Percentiles rank a stretch among this genome's conserved stretches.
Conservation (phyloP, 2,113 vertebrate species). For the Todiramphus chloris region DNA sequence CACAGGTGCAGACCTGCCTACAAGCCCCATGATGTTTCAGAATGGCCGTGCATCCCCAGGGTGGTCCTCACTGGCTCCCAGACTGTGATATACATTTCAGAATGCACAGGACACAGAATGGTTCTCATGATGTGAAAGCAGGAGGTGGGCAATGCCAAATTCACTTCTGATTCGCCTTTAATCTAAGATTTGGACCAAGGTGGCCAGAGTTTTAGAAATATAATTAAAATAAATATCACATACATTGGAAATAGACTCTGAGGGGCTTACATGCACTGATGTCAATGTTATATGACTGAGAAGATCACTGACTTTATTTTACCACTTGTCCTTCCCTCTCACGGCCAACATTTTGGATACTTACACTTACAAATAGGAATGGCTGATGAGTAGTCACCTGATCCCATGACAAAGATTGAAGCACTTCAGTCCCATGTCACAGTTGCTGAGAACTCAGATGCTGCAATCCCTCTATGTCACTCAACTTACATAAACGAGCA, state of each 20-base stretch:
- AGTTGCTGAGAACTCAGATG: not conserved
- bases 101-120: not conserved
- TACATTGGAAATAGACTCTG: not conserved
- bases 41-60: not conserved
- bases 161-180: not conserved
- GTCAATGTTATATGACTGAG: not conserved
- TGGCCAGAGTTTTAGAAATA: not conserved
- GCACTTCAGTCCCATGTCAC: not conserved
- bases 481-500: not conserved
- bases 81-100: not conserved
- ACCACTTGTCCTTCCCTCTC: not conserved
- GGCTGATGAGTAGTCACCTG: not conserved
- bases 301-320: not conserved
- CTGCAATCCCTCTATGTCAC: not conserved
- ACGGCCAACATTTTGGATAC: not conserved
- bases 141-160: not conserved
- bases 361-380: not conserved
- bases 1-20: not conserved
- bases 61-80: not conserved
- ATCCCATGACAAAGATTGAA: not conserved
- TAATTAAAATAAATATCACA: not conserved
- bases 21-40: not conserved
- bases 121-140: not conserved
- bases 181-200: not conserved
- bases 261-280: not conserved